These are phyloP conservation scores for Glareola pratincola DNA, from an alignment of 2,113 vertebrate species.

Conservation along the genomic window DNA sequence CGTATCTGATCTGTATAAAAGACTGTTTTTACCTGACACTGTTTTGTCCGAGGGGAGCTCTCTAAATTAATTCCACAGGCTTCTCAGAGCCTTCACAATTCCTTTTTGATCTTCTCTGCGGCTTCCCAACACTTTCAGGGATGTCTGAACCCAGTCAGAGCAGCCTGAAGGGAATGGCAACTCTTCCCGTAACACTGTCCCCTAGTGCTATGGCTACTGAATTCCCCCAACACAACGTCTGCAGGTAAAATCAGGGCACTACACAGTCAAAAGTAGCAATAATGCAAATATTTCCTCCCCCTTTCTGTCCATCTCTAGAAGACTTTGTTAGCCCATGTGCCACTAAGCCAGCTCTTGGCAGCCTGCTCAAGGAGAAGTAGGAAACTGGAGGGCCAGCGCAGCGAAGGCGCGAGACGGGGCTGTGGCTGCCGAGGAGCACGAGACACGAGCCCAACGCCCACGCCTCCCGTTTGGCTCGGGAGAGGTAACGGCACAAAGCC, in stretches of 20 bases:
- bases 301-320: neutral
- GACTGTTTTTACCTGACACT: neutral
- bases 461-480: fast-evolving
- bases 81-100: neutral
- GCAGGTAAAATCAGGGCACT: neutral
- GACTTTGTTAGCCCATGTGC: neutral
- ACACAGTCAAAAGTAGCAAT: neutral
- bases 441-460: fast-evolving
- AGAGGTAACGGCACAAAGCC: neutral
- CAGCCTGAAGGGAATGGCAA: neutral
- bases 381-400: neutral
- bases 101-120: slow-evolving; percentile 29
- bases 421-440: fast-evolving
- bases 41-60: neutral
- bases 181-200: neutral
- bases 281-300: neutral
- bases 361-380: neutral
- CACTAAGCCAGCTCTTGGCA: neutral
- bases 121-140: neutral
- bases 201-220: neutral
- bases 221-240: neutral
- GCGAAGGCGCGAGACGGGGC: fast-evolving
- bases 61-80: slow-evolving; percentile 29
- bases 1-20: neutral
- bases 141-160: neutral